Evolutionary conservation across 2,797 vertebrate species (phyloP).

Genomic region (Harpagifer antarcticus): DNA sequence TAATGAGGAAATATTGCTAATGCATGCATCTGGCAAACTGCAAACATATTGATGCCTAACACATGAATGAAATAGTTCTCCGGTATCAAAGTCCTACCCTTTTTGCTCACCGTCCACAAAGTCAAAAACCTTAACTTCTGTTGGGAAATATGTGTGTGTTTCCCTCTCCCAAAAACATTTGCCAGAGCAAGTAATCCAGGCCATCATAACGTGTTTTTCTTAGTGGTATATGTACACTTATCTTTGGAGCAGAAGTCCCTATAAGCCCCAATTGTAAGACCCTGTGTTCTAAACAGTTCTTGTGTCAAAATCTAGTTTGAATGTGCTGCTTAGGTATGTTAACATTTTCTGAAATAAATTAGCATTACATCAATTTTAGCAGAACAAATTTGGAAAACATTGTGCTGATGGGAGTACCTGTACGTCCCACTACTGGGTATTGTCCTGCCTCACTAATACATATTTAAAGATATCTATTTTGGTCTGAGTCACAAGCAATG

Average conservation of each 20-base stretch:
- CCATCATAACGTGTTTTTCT: background rate
- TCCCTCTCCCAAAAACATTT: background rate
- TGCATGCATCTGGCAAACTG: background rate
- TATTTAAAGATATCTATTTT: background rate
- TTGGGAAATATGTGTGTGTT: background rate
- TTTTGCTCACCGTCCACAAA: background rate
- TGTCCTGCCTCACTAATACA: background rate
- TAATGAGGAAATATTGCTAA: background rate
- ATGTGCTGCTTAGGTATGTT: background rate
- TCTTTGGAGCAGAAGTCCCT: background rate
- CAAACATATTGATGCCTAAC: background rate
- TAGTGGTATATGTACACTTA: background rate
- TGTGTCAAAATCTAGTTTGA: background rate
- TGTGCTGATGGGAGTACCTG: background rate
- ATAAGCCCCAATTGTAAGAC: background rate
- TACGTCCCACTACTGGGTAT: background rate
- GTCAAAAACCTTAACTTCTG: background rate
- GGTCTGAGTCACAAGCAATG: background rate
- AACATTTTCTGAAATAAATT: background rate
- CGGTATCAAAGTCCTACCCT: background rate
- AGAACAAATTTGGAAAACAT: background rate
- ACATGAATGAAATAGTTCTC: background rate
- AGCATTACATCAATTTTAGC: background rate
- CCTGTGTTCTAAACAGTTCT: background rate
- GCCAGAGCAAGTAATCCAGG: background rate